phyloP scores from a whole-genome alignment of 2,113 vertebrate species.

The Pogonocichla stellata region DNA sequence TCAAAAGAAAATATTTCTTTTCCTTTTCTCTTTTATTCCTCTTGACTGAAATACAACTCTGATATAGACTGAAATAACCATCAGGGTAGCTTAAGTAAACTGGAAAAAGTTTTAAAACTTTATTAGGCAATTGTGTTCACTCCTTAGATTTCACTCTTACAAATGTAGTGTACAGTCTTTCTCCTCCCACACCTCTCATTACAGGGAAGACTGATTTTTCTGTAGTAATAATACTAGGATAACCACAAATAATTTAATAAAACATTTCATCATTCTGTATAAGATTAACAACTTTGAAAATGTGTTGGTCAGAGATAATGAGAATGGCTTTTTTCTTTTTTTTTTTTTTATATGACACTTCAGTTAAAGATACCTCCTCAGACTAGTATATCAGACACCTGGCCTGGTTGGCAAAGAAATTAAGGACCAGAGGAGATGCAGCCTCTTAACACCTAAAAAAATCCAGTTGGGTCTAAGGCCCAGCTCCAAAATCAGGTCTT shows the following conservation, averaged over 20 bases:
- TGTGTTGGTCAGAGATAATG: neutral
- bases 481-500: neutral
- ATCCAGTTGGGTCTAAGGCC: neutral
- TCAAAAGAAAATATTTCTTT: neutral
- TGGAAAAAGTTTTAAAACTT: neutral
- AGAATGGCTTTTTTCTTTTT: neutral
- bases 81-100: neutral
- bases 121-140: neutral
- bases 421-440: neutral
- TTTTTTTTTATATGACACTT: rapidly evolving
- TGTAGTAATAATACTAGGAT: neutral
- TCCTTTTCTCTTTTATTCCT: neutral
- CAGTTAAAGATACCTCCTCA: neutral
- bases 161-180: neutral
- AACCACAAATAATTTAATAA: neutral
- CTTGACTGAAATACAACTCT: neutral
- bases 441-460: neutral
- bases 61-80: neutral
- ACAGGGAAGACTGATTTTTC: neutral
- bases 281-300: neutral
- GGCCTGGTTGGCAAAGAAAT: neutral
- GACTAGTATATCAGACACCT: neutral
- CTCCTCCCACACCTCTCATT: neutral
- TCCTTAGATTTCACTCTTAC: neutral
- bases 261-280: neutral